These are phyloP conservation scores for Emydura subglobosa DNA, from an alignment of 2,113 vertebrate genomes.

Conservation along the genomic window DNA sequence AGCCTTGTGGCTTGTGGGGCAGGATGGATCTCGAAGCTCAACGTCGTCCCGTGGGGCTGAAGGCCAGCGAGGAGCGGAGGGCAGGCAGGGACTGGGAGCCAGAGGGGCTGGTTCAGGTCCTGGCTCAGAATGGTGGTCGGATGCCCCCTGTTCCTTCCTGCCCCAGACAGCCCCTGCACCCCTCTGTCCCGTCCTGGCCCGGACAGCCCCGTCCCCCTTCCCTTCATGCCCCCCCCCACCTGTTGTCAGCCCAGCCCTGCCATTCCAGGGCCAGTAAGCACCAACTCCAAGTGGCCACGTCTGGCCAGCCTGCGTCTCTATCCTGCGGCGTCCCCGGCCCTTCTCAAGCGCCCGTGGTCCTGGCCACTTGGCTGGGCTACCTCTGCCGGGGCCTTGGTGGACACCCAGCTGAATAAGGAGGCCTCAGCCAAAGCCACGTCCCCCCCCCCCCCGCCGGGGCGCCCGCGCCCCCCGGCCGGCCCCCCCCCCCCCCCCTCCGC, in stretches of 20 bases:
- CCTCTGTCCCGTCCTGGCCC: too few species aligned
- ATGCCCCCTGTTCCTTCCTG: background rate
- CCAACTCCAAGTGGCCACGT: too few species aligned
- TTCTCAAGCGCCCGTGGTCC: background rate
- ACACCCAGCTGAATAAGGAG: too few species aligned
- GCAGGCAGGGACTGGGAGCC: background rate
- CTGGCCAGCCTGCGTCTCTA: background rate
- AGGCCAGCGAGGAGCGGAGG: background rate
- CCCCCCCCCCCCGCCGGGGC: too few species aligned
- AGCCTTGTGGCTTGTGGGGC: too few species aligned
- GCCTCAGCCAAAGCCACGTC: background rate
- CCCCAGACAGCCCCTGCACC: too few species aligned
- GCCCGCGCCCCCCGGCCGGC: too few species aligned
- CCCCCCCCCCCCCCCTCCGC: too few species aligned
- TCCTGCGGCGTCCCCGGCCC: background rate
- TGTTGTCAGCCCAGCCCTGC: background rate
- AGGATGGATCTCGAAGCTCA: background rate
- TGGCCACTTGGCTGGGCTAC: background rate
- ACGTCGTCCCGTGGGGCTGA: background rate
- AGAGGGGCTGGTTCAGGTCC: too few species aligned
- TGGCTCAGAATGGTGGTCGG: too few species aligned
- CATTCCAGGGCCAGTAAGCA: background rate
- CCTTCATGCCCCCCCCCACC: background rate
- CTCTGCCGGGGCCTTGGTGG: background rate
- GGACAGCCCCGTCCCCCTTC: too few species aligned